Conservation (phyloP, 2,797 vertebrate genomes). For the Kryptopterus vitreolus region DNA sequence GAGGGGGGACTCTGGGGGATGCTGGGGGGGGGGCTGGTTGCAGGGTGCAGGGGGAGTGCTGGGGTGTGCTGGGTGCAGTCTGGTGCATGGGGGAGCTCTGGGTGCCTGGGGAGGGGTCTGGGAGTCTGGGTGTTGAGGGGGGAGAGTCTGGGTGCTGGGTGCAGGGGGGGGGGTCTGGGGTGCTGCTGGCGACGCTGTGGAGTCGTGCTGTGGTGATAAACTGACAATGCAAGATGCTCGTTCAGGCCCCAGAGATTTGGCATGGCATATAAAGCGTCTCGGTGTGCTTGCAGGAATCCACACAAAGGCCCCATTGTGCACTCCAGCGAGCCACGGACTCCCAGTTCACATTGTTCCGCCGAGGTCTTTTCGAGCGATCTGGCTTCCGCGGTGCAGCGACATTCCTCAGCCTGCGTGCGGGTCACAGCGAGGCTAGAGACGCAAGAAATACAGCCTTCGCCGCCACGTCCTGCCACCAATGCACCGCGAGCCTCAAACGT, state of each 20-base stretch:
- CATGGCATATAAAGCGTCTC: constrained; percentile 68
- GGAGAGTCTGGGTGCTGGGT: constrained; percentile 1
- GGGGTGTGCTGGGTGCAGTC: no score
- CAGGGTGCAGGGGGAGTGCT: no score
- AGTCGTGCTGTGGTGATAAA: background rate
- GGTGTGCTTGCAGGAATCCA: constrained; percentile 64
- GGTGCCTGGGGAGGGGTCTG: no score
- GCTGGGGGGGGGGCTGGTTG: no score
- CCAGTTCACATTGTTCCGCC: constrained; percentile 62
- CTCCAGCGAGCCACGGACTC: constrained; percentile 56
- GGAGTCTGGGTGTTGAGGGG: background rate
- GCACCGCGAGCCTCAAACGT: background rate
- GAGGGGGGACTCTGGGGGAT: no score
- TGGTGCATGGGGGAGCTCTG: no score
- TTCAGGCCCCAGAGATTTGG: constrained; percentile 69
- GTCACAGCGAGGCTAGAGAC: background rate
- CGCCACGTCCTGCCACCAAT: constrained; percentile 7
- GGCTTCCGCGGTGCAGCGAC: constrained; percentile 52
- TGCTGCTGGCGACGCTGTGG: background rate
- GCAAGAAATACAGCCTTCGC: constrained; percentile 21
- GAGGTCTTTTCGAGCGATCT: constrained; percentile 53
- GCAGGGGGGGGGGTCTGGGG: no score
- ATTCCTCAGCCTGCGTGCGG: constrained; percentile 48
- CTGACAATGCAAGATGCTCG: constrained; percentile 46
- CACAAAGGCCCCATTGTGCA: constrained; percentile 75